Percentiles rank a stretch among this genome's conserved stretches.
Conservation (phyloP, 2,888 invertebrate genomes). For the Orthosia cruda region DNA sequence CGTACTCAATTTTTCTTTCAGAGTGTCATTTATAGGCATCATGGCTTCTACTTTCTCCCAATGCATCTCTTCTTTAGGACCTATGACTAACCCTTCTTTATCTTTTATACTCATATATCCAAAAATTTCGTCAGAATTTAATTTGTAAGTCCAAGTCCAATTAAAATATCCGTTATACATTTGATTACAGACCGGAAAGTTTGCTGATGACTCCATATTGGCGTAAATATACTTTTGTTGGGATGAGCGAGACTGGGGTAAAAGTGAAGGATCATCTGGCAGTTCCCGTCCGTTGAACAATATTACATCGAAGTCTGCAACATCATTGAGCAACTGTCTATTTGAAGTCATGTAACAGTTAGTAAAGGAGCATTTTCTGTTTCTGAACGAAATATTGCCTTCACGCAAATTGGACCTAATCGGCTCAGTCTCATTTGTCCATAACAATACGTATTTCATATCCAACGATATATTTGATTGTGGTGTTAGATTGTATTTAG, state of each 20-base stretch:
- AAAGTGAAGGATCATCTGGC: slow-evolving; percentile 1
- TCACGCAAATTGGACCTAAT: slow-evolving; percentile 67
- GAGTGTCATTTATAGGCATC: slow-evolving; percentile 69
- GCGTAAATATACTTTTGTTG: slow-evolving; percentile 63
- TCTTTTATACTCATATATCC: slow-evolving; percentile 76
- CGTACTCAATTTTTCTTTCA: slow-evolving; percentile 69
- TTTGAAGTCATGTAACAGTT: slow-evolving; percentile 82
- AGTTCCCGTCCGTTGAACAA: slow-evolving; percentile 80
- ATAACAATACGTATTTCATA: slow-evolving; percentile 79
- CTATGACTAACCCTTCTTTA: slow-evolving; percentile 67
- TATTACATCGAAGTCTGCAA: slow-evolving; percentile 78
- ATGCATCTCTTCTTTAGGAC: slow-evolving; percentile 74
- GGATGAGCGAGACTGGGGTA: slow-evolving; percentile 73
- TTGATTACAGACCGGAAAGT: slow-evolving; percentile 74
- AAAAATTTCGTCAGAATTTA: slow-evolving; percentile 75
- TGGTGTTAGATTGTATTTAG: background rate
- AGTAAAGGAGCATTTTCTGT: slow-evolving; percentile 74
- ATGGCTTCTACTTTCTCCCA: slow-evolving; percentile 74
- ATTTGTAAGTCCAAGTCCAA: slow-evolving; percentile 80
- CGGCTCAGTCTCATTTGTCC: slow-evolving; percentile 77
- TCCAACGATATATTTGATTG: background rate
- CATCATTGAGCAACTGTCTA: slow-evolving; percentile 68
- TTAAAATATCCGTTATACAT: slow-evolving; percentile 77
- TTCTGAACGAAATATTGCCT: slow-evolving; percentile 75
- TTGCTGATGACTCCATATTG: slow-evolving; percentile 76